Base-by-base conservation (phyloP, 2,113 vertebrate genomes). In the Tiliqua scincoides region DNA sequence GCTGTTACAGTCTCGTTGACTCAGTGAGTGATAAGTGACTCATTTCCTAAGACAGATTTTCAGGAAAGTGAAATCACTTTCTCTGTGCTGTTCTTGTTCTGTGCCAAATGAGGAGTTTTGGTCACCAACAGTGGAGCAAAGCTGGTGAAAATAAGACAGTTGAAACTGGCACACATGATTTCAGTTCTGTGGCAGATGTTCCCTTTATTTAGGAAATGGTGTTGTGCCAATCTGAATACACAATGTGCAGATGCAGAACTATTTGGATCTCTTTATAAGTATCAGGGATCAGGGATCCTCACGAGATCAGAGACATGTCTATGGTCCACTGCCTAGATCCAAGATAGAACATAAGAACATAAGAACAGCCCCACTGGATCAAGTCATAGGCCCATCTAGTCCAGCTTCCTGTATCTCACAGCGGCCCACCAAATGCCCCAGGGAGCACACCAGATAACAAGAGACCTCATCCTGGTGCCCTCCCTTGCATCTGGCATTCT, bases 41-140 rank as follows among this genome's bases (percentile, higher is more conserved):
- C 85, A 86, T 71, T 81, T 86, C 59, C 78, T 54, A 81, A 86
- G 48, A 37, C 63, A 86, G 68, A 52, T 74, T 80, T 86, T 74
- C 59, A 86, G 59, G 40, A 81, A 74, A n/a, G 40, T 74, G 43
- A 80, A 85, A 85, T 79, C 37, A 59, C 35, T 61, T 25, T 86
- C 59, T 35, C 20, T 52, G 67, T 48, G 14, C 40, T 79, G 57
- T 86, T 80, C 84, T 52, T 72, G 57, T 85, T 79, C 76, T 71
- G 8, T 85, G 76, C 27, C 57, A 30, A 48, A 35, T 86, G 72
- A 72, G 30, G 21, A 27, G 40, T 23, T 23, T 62, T 48, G 54
- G n/a, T 62, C 70, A 72, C 30, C 12, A 86, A 25, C 37, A 40
- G 10, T 61, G 20, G 52, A 23, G 5, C 30, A 79, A 43, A 61